Base-by-base conservation (phyloP, 2,797 vertebrate genomes). In the Pipistrellus kuhlii region DNA sequence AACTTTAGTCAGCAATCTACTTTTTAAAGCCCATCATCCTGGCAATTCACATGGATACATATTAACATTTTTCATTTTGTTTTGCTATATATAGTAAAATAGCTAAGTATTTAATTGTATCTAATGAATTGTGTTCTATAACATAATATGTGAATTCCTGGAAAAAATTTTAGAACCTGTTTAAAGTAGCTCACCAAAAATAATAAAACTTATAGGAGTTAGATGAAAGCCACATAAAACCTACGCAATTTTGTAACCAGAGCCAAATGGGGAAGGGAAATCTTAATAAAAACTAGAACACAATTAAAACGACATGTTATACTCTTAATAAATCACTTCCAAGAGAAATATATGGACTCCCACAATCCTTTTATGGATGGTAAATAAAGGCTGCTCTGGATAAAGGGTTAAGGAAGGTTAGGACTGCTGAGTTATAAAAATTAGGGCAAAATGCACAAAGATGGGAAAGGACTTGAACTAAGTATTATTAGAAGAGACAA, bases 41-140 rank as follows among this genome's bases (percentile, higher is more conserved):
- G 88, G 87, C 86, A 96, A 97, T 96, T 97, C 94, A 84, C 35
- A 97, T 80, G n/a, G 93, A 73, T 30, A 69, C 86, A 75, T 25
- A 64, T 81, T 83, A 78, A 44, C 73, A 95, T 6, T 93, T 21
- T 85, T 72, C 81, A 32, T 55, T 93, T 77, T 93, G 23, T 90
- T 17, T 7, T 87, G 93, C 72, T 84, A 62, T 66, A 41, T 66
- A 64, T 8, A 68, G 11, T 95, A 83, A 96, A 62, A 73, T 41
- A 68, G 76, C 75, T 72, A 68, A 72, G 91, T 69, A 64, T 73
- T 96, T 72, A 68, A 68, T 91, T 90, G 90, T 57, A 93, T 20
- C 77, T 85, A 78, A 4, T 82, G 6, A 88, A 88, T 18, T 91
- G 27, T 81, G 25, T 89, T n/a, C 35, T 71, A 48, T 41, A 48